Evolutionary conservation across 2,797 vertebrate species (phyloP).

Genomic region (Acrocephalus scirpaceus): DNA sequence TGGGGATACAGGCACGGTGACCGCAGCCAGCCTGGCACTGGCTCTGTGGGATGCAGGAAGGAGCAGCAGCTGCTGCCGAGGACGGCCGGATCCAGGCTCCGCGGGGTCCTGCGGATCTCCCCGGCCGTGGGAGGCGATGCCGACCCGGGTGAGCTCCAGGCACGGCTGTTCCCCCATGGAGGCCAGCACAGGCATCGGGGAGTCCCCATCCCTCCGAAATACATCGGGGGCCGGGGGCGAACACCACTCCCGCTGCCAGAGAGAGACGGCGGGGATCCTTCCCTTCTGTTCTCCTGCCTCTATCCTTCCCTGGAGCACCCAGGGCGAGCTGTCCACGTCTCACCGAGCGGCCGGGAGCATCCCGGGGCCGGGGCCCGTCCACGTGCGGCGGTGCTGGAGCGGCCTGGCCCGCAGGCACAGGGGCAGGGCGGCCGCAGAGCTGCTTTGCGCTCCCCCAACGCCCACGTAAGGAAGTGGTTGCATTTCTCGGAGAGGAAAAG

Average conservation of each 20-base stretch:
- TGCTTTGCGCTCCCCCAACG: slow-evolving; percentile 64
- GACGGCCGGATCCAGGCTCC: background rate
- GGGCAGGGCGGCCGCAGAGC: slow-evolving; percentile 41
- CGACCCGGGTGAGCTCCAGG: background rate
- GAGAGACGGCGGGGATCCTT: background rate
- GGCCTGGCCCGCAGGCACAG: background rate
- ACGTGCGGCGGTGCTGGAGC: background rate
- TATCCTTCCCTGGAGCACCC: background rate
- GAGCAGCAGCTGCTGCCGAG: background rate
- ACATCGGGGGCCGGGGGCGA: accelerated
- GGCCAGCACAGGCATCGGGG: background rate
- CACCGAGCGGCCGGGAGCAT: background rate
- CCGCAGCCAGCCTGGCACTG: background rate
- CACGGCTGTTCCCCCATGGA: background rate
- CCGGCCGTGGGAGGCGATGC: background rate
- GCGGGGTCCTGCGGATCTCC: background rate
- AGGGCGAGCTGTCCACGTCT: background rate
- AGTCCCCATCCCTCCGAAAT: background rate
- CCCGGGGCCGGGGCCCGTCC: background rate
- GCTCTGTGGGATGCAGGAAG: background rate
- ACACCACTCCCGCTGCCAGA: accelerated
- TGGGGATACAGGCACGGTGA: background rate
- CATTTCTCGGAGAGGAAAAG: slow-evolving; percentile 77
- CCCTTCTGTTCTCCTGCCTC: background rate
- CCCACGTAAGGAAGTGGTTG: slow-evolving; percentile 85